Base-by-base conservation (phyloP, 1,140 invertebrate genomes). In the Zaprionus inermis region DNA sequence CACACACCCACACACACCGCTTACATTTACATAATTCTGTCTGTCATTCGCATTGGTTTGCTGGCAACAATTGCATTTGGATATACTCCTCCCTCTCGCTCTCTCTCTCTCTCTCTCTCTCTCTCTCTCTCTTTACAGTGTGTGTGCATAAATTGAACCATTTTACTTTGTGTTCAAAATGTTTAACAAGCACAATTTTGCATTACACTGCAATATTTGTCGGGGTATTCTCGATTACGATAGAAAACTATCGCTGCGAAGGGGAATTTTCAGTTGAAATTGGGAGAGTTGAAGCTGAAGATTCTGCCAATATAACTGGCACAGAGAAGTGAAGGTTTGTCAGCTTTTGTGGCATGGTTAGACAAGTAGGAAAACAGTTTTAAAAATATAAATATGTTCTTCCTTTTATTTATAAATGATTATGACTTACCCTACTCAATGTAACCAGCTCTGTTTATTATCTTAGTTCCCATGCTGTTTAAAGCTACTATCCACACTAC, bases 121-220 rank as follows among this genome's bases (percentile, higher is more conserved):
- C 10, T 3, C 16, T 14, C 34, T n/a, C 3, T 9, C 28, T 28
- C n/a, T n/a, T n/a, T n/a, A n/a, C 14, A 14, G 5, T 38, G 14
- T n/a, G 0, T 44, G 38, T n/a, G 38, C 69, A 81, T 82, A 79
- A 78, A 83, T 83, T 69, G 41, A 77, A 84, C 60, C 81, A 73
- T 83, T 83, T 83, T 84, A 84, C 81, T 84, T 80, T 83, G 81
- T 83, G 81, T 84, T 80, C 81, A 84, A 84, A 79, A 80, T 84
- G 81, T 77, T 84, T 51, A 83, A 84, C 81, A 77, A 76, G 64
- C 81, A 63, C 63, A 68, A 82, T 80, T 83, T 84, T 44, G 34
- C 51, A 63, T 71, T 71, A 71, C 68, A 71, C 49, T 52, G 59
- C 52, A 54, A 32, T 24, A 52, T 46, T 46, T 22, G 16, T n/a